Percentiles rank a stretch among this genome's conserved stretches.
Evolutionary conservation across 2,113 vertebrate genomes (phyloP).

Genomic region (Eclectus roratus): DNA sequence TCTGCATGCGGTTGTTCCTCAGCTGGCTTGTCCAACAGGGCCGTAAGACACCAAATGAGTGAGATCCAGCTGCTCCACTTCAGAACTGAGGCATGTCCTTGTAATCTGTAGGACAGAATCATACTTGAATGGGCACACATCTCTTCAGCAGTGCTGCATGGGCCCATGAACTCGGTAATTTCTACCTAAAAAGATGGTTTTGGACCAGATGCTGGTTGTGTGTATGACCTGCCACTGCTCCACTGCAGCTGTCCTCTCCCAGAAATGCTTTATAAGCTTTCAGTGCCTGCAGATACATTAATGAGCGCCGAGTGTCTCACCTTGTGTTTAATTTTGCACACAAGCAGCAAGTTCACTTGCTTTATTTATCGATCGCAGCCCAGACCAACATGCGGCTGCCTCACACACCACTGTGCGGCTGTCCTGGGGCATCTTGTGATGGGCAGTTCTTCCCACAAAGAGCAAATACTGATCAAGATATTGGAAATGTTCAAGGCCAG

Average conservation of each 20-base stretch:
- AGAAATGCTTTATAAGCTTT: neutral
- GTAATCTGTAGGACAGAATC: neutral
- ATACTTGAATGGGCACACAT: fast-evolving
- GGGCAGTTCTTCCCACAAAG: neutral
- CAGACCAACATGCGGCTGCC: neutral
- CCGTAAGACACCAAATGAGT: neutral
- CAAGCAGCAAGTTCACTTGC: neutral
- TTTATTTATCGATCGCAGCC: neutral
- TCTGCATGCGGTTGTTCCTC: neutral
- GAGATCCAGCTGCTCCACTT: neutral
- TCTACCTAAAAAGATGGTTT: neutral
- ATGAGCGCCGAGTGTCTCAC: neutral
- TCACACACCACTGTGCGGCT: neutral
- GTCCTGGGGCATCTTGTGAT: neutral
- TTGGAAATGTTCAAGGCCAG: neutral
- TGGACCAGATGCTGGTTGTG: neutral
- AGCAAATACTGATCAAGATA: neutral
- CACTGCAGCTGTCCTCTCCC: neutral
- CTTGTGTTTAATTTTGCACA: neutral
- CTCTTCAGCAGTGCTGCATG: fast-evolving
- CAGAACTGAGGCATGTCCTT: neutral
- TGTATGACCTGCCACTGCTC: neutral
- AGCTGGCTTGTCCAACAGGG: neutral
- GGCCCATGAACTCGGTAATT: neutral
- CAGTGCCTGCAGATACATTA: neutral